Evolutionary conservation across 2,888 invertebrate species (phyloP).

Genomic region (Cerastis rubricosa): DNA sequence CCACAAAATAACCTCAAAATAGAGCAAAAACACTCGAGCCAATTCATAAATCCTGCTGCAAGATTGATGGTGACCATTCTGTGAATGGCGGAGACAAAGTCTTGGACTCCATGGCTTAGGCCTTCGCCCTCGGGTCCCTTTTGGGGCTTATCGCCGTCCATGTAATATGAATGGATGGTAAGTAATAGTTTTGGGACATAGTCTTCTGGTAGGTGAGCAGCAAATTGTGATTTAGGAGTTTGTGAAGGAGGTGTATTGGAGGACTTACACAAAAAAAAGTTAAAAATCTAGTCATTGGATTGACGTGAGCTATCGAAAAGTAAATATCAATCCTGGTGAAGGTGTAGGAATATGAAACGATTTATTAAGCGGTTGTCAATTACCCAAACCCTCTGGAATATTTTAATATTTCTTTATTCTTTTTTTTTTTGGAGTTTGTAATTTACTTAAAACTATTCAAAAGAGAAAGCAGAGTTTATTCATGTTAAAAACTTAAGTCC

Average conservation of each 20-base stretch:
- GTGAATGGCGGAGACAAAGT: slow-evolving; percentile 54
- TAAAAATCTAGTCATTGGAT: neutral
- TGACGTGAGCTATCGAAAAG: too few relatives aligned
- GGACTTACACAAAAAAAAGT: neutral
- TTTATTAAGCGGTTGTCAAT: neutral
- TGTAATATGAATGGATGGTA: slow-evolving; percentile 69
- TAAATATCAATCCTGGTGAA: neutral
- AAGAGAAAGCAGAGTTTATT: neutral
- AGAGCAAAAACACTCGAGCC: slow-evolving; percentile 38
- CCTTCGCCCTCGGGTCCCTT: slow-evolving; percentile 60
- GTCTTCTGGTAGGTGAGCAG: neutral
- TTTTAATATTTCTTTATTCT: neutral
- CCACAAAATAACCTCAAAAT: slow-evolving; percentile 22
- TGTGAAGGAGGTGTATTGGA: neutral
- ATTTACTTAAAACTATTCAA: too few relatives aligned
- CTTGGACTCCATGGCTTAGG: slow-evolving; percentile 53
- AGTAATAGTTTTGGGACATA: slow-evolving; percentile 62
- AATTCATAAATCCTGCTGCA: slow-evolving; percentile 43
- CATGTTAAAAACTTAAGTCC: neutral
- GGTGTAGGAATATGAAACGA: neutral
- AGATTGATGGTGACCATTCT: slow-evolving; percentile 53
- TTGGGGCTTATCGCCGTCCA: slow-evolving; percentile 59
- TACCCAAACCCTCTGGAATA: neutral
- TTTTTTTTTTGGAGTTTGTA: neutral
- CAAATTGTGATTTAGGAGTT: slow-evolving; percentile 3